A percentile compares a stretch with the other conserved stretches of the same genome.
phyloP scores from a whole-genome alignment of 2,888 invertebrate genomes.

The Tuta absoluta region DNA sequence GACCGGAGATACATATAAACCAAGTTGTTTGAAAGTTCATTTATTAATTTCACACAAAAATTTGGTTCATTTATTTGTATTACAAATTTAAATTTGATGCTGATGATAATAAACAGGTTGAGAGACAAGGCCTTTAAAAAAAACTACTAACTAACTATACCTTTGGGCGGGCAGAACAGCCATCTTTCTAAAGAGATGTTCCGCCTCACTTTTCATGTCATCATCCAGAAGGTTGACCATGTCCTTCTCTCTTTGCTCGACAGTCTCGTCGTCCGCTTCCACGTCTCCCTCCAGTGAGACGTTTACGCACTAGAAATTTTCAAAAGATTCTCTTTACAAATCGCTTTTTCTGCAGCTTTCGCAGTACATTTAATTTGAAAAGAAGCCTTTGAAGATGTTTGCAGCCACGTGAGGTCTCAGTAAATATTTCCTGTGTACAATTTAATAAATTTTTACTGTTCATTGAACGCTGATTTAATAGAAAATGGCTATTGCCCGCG shows the following conservation, averaged over 20 bases:
- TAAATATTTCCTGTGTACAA: background rate
- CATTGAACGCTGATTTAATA: background rate
- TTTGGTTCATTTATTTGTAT: no score
- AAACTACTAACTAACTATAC: no score
- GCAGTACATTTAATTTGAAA: conserved; percentile 13
- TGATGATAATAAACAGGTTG: no score
- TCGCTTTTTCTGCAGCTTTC: background rate
- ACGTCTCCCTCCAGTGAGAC: conserved; percentile 69
- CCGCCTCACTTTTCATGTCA: conserved; percentile 61
- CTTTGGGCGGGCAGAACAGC: conserved; percentile 67
- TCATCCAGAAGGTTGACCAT: conserved; percentile 68
- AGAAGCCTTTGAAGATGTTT: background rate
- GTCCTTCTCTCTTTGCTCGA: conserved; percentile 65
- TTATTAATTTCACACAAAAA: no score
- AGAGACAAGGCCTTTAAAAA: no score
- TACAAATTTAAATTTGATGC: no score
- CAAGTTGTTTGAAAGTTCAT: no score
- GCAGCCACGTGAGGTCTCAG: background rate
- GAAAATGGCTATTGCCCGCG: no score
- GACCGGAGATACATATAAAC: no score
- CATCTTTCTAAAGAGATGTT: conserved; percentile 69
- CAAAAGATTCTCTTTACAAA: conserved; percentile 13
- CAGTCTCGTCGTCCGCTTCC: conserved; percentile 46
- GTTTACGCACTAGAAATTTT: conserved; percentile 59
- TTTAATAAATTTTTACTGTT: background rate